Base-by-base conservation (phyloP, 2,888 invertebrate species). In the Parasteatoda lunata region DNA sequence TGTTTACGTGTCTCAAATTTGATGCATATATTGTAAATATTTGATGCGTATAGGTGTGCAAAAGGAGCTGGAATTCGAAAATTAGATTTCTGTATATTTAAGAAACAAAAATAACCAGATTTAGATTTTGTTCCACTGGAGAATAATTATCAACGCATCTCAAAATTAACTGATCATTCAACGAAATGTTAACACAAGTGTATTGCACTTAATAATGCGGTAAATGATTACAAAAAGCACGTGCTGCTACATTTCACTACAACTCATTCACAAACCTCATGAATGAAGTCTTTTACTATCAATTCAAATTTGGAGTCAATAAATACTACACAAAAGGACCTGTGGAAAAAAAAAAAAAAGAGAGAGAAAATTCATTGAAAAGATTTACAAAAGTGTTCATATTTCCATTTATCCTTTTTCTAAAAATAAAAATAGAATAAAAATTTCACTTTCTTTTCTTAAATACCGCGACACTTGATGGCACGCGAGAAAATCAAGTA, bases 401-500 rank as follows among this genome's bases (percentile, higher is more conserved):
- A 30, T 30, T 30, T 15, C 30, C 5, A 59, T 59, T n/a, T 59
- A 59, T 59, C 13, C n/a, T 59, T 59, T 59, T 59, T 59, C 13
- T 4, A n/a, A n/a, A n/a, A n/a, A n/a, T 54, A 11, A 54, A 54
- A 54, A 54, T 9, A 54, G 6, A 59, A 54, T 9, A 54, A 59
- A 59, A 59, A 9, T 59, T 59, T 59, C n/a, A 9, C n/a, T 59
- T 59, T 54, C 72, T 72, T 54, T 72, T 52, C 30, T 52, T 72
- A 51, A 15, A 15, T 30, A 30, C 45, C 45, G 13, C 47, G 0
- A 15, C 59, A 6, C 65, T 9, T 76, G 69, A 66, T 82, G 70
- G 51, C 69, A 71, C 83, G 70, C 70, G 72, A 9, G 30, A 71
- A 76, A 64, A 51, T 82, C 75, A 49, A 69, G 75, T 59, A 59